Conservation (phyloP, 2,888 invertebrate genomes). For the Cancer borealis region DNA sequence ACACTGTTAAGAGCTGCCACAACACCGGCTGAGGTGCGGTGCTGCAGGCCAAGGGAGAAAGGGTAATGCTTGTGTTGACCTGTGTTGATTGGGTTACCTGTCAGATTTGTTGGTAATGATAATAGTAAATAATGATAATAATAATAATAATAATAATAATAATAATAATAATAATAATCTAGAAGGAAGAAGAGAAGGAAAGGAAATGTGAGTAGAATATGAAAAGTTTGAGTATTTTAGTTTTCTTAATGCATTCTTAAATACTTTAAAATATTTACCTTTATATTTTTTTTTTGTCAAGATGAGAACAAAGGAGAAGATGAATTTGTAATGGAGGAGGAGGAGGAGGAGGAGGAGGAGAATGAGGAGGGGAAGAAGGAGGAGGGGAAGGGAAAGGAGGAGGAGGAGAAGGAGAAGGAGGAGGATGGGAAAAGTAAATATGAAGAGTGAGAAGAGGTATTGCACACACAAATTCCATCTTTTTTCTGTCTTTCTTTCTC, state of each 20-base stretch:
- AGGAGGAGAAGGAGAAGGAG: background rate
- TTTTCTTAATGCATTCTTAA: background rate
- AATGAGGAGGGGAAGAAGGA: no score
- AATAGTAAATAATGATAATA: background rate
- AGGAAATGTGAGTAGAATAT: background rate
- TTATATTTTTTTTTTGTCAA: background rate
- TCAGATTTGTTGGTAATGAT: background rate
- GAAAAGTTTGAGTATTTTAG: background rate
- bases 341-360: background rate
- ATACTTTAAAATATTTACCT: background rate
- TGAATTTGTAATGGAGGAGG: background rate
- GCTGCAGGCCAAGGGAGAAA: background rate
- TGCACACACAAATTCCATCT: background rate
- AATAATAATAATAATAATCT: background rate
- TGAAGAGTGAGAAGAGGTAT: background rate
- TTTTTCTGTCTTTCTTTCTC: no score
- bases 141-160: background rate
- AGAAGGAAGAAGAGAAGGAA: background rate
- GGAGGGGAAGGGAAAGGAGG: background rate
- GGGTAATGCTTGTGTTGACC: background rate
- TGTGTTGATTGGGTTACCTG: background rate
- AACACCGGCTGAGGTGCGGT: background rate
- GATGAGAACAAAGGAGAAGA: background rate
- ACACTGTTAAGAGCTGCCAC: background rate
- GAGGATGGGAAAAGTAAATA: background rate